Base-by-base conservation (phyloP, 2,113 vertebrate genomes). In the Glaucidium brasilianum region DNA sequence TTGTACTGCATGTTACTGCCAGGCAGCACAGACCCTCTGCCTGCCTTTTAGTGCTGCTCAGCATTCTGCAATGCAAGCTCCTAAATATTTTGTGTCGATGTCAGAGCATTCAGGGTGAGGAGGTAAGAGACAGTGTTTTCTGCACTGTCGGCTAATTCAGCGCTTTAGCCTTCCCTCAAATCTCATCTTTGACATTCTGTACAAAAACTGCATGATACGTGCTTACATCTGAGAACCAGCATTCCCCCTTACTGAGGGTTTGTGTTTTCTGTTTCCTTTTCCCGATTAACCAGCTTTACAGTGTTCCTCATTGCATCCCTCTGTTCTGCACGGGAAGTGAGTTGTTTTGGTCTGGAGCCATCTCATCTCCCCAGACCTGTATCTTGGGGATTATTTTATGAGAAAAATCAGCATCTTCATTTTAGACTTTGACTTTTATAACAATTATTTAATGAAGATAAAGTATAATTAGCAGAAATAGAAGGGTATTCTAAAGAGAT, bases 281-380 rank as follows among this genome's bases (percentile, higher is more conserved):
- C 52, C 29, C 1, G 0, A 17, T 77, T 64, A 64, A 56, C 10
- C 41, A 43, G 39, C 30, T 90, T 79, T 72, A 17, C 0, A 0
- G 6, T 62, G 16, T 81, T 82, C 16, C 21, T 72, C n/a, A 49
- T 12, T 82, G 32, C 68, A 63, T 56, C 45, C 35, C 23, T 47
- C 32, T 67, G 4, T 49, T 29, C 56, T 59, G n/a, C n/a, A 18
- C 1, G 3, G 49, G 30, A 85, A 43, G 34, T 66, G 56, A 34
- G 5, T 47, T 62, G 15, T 66, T 71, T 78, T 88, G 18, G 1
- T 82, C 58, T 83, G 62, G 63, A 80, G 32, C 13, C 63, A 53
- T 76, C 25, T 92, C 41, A 56, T 72, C 27, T 71, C 41, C 27
- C 6, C 21, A 21, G 47, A 49, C 5, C 3, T 39, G 14, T 72